These are phyloP conservation scores for Micrasema longulum DNA, from an alignment of 1,140 invertebrate genomes.

Conservation along the genomic window DNA sequence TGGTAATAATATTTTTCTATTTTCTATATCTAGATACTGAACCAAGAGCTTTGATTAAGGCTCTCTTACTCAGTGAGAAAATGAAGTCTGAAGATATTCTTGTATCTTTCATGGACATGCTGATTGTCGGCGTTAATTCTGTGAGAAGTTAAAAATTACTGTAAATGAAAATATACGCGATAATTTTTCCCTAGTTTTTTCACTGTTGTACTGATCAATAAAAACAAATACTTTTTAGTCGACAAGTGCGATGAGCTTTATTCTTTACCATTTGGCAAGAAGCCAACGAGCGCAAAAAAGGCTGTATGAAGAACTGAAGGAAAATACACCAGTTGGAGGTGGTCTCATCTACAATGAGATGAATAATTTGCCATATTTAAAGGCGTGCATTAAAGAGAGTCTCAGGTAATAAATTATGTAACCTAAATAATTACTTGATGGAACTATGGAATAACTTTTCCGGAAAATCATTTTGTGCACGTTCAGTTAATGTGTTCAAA, in stretches of 20 bases:
- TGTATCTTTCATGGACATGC: slow-evolving; percentile 74
- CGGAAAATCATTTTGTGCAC: too few species aligned
- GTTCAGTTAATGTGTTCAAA: too few species aligned
- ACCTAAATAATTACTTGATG: too few species aligned
- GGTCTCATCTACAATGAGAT: slow-evolving; percentile 50
- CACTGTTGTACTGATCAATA: too few species aligned
- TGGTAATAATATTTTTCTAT: background rate
- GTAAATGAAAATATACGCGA: too few species aligned
- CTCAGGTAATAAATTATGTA: slow-evolving; percentile 60
- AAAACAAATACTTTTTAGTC: slow-evolving; percentile 56
- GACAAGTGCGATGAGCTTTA: slow-evolving; percentile 61
- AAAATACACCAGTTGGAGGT: slow-evolving; percentile 53
- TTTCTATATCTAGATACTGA: slow-evolving; percentile 8
- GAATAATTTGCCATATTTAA: slow-evolving; percentile 64
- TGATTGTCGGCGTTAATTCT: slow-evolving; percentile 72
- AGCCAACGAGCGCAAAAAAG: slow-evolving; percentile 66
- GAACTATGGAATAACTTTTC: too few species aligned
- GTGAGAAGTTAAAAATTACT: slow-evolving; percentile 57
- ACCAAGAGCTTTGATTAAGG: slow-evolving; percentile 55
- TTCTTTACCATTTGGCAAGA: slow-evolving; percentile 63
- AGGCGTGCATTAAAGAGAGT: slow-evolving; percentile 68
- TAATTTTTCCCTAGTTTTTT: background rate
- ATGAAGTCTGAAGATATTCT: slow-evolving; percentile 72
- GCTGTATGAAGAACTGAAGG: slow-evolving; percentile 68
- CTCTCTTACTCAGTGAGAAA: slow-evolving; percentile 67